Percentiles rank a stretch among this genome's conserved stretches.
Evolutionary conservation across 2,113 vertebrate species (phyloP).

Genomic region (Campylomormyrus tamandua): DNA sequence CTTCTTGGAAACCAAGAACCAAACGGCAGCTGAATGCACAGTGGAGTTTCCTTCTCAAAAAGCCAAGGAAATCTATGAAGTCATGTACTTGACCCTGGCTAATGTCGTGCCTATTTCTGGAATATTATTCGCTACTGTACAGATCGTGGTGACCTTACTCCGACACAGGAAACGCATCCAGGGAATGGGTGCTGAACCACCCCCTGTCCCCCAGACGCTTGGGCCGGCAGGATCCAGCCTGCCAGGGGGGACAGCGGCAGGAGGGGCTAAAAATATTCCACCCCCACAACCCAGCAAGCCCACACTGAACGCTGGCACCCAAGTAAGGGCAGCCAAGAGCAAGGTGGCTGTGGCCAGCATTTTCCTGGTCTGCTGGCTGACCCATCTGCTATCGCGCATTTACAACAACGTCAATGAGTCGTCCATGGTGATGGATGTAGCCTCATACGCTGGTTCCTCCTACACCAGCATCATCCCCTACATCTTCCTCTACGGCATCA

Average conservation of each 20-base stretch:
- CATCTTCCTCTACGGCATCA: conserved; percentile 58
- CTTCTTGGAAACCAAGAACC: conserved; percentile 23
- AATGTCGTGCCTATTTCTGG: conserved; percentile 51
- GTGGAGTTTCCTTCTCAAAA: conserved; percentile 36
- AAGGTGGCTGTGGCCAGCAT: conserved; percentile 59
- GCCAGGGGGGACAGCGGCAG: not conserved
- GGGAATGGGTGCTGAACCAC: conserved; percentile 15
- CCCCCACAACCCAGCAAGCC: conserved; percentile 30
- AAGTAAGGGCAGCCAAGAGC: conserved; percentile 61
- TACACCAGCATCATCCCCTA: conserved; percentile 62
- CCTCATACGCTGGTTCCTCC: conserved; percentile 53
- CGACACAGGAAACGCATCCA: conserved; percentile 44
- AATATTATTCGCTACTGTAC: conserved; percentile 44
- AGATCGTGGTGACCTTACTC: conserved; percentile 55
- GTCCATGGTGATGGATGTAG: conserved; percentile 42
- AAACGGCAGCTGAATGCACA: conserved; percentile 34
- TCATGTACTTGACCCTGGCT: conserved; percentile 48
- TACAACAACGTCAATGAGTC: conserved; percentile 49
- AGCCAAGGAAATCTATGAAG: conserved; percentile 42
- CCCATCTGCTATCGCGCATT: conserved; percentile 55
- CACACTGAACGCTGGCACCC: conserved; percentile 24
- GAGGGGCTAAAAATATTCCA: not conserved
- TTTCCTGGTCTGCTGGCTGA: conserved; percentile 62
- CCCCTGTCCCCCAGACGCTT: not conserved
- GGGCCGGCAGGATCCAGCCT: not conserved